Percentiles rank a stretch among this genome's conserved stretches.
These are phyloP conservation scores for Poeciliopsis prolifica DNA, from an alignment of 2,113 vertebrate genomes.

Conservation along the genomic window DNA sequence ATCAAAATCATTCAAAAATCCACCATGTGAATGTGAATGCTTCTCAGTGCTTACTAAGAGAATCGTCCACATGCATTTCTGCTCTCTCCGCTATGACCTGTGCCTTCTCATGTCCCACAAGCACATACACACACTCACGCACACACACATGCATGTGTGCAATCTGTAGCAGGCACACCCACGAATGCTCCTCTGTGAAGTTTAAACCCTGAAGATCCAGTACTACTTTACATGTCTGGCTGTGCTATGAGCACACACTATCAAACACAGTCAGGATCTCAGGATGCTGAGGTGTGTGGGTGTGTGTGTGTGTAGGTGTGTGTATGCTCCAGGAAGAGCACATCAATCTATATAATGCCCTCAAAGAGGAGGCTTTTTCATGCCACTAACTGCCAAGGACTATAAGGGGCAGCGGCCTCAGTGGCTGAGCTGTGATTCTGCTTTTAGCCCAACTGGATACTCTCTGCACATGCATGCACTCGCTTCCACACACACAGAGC, in stretches of 20 bases:
- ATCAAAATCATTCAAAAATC: constrained; percentile 21
- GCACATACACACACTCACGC: constrained; percentile 1
- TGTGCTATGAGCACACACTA: constrained; percentile 29
- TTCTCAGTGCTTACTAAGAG: constrained; percentile 22
- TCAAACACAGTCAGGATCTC: constrained; percentile 52
- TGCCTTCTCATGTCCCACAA: constrained; percentile 31
- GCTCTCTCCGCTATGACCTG: constrained; percentile 22
- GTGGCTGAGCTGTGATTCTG: constrained; percentile 78
- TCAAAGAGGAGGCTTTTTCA: constrained; percentile 82
- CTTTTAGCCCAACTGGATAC: constrained; percentile 80
- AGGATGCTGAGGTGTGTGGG: constrained; percentile 69
- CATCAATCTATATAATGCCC: constrained; percentile 86
- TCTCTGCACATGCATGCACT: constrained; percentile 22
- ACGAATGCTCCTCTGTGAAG: neutral
- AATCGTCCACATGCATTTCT: constrained; percentile 32
- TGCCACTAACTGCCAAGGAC: constrained; percentile 80
- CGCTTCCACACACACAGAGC: neutral
- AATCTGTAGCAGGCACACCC: constrained; percentile 16
- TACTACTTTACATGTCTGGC: constrained; percentile 22
- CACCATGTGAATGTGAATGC: constrained; percentile 1
- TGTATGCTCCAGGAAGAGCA: constrained; percentile 76
- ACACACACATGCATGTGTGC: constrained; percentile 30
- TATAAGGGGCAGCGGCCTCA: constrained; percentile 70
- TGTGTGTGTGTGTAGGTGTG: constrained; percentile 61
- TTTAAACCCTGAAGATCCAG: constrained; percentile 40